A percentile compares a stretch with the other conserved stretches of the same genome.
phyloP scores from a whole-genome alignment of 2,888 invertebrate species.

The Scrobipalpa costella region DNA sequence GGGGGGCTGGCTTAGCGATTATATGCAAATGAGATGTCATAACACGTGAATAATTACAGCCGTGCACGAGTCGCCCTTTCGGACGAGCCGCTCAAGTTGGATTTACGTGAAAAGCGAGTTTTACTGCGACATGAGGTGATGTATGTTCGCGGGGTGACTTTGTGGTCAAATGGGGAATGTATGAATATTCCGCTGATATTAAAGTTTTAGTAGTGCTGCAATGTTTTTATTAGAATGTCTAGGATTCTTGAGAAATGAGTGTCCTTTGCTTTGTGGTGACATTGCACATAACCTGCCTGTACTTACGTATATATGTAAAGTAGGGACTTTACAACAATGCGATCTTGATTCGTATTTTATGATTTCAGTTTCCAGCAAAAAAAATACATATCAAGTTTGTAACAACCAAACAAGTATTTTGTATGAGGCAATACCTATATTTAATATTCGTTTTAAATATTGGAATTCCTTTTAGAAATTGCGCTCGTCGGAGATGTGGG shows the following conservation, averaged over 20 bases:
- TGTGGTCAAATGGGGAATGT: conserved; percentile 20
- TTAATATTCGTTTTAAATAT: no score
- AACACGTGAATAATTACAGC: conserved; percentile 80
- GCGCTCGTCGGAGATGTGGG: no score
- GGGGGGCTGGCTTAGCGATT: conserved; percentile 69
- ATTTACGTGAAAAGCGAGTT: conserved; percentile 77
- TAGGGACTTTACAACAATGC: no score
- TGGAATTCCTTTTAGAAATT: no score
- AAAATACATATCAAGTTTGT: no score
- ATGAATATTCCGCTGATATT: conserved; percentile 2
- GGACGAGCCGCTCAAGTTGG: conserved; percentile 74
- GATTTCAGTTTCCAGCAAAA: no score
- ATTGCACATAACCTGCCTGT: background rate
- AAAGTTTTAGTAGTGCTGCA: background rate
- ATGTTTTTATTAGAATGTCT: background rate
- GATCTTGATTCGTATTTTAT: no score
- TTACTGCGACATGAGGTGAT: conserved; percentile 40
- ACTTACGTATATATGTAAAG: no score
- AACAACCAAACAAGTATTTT: no score
- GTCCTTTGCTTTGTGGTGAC: background rate
- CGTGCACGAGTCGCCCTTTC: conserved; percentile 77
- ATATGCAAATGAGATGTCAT: conserved; percentile 81
- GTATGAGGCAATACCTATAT: no score
- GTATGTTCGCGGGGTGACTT: conserved; percentile 30
- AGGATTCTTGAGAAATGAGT: background rate